Percentiles rank a stretch among this genome's conserved stretches.
These are phyloP conservation scores for Cyclophora punctaria DNA, from an alignment of 2,888 invertebrate genomes.

Conservation along the genomic window DNA sequence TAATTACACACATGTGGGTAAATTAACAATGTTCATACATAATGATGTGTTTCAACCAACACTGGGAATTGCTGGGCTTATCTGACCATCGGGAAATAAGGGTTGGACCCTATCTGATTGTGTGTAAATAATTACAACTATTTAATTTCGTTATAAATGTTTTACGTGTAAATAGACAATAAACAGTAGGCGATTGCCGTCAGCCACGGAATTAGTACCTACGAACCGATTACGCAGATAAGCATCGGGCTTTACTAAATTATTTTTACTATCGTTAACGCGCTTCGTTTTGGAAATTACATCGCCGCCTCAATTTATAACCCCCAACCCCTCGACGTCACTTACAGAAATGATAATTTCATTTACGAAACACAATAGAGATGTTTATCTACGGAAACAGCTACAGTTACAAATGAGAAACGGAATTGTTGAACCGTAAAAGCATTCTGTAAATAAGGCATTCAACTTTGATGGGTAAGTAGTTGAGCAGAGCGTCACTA, in stretches of 20 bases:
- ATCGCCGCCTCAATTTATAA: slow-evolving; percentile 45
- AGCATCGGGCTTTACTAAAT: slow-evolving; percentile 42
- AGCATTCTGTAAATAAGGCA: slow-evolving; percentile 25
- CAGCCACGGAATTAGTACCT: slow-evolving; percentile 45
- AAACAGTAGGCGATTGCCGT: slow-evolving; percentile 33
- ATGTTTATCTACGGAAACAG: slow-evolving; percentile 39
- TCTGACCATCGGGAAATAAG: slow-evolving; percentile 23
- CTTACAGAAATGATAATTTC: slow-evolving; percentile 52
- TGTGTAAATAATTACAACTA: slow-evolving; percentile 18
- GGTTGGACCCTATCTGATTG: slow-evolving; percentile 15
- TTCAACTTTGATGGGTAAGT: slow-evolving; percentile 32
- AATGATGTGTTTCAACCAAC: slow-evolving; percentile 26
- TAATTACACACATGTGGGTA: slow-evolving; percentile 14
- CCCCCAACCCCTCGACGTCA: slow-evolving; percentile 33
- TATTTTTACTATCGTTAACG: slow-evolving; percentile 56
- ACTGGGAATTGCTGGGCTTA: no score
- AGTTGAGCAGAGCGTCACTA: slow-evolving; percentile 43
- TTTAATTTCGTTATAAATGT: slow-evolving; percentile 30
- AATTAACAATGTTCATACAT: slow-evolving; percentile 17
- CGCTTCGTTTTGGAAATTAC: slow-evolving; percentile 44
- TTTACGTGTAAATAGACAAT: slow-evolving; percentile 43
- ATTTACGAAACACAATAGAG: slow-evolving; percentile 51
- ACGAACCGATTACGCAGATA: slow-evolving; percentile 57
- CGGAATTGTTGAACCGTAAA: slow-evolving; percentile 38
- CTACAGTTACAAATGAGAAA: slow-evolving; percentile 29